Base-by-base conservation (phyloP, 2,888 invertebrate species). In the Erebia palarica region DNA sequence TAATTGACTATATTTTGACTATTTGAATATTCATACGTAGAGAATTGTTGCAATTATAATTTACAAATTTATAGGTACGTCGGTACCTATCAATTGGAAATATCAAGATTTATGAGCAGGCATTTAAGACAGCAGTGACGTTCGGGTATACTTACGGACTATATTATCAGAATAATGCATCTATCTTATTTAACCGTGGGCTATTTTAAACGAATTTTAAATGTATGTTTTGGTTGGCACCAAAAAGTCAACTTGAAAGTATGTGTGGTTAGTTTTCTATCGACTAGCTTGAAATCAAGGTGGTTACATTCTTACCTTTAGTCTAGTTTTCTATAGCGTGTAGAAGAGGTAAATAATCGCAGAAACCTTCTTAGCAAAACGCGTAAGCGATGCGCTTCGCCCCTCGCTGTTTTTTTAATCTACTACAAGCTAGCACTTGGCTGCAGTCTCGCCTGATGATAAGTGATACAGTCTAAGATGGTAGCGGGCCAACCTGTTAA, bases 21-120 rank as follows among this genome's bases (percentile, higher is more conserved):
- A 57, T 64, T 64, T 63, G 55, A 60, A 60, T 57, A 64, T 61
- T 60, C 60, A 68, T 68, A 60, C 55, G 44, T 57, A 57, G 44
- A 59, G 13, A 42, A 58, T 44, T 58, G 55, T 67, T 47, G 66
- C 66, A 57, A 58, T 49, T 47, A 27, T 67, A 58, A 67, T 58
- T 58, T 59, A 58, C 49, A 27, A 67, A 18, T 58, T 60, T 10
- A 60, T 60, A 44, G 16, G 18, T 55, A 55, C 18, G 10, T 13
- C 11, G 47, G 47, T 55, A 18, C 16, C 0, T 42, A 60, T 60
- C 42, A n/a, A 44, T 44, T 16, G 18, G 47, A 63, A 63, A 63
- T 63, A 63, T 63, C 63, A 47, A 14, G 49, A 63, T 63, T 63
- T 63, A 49, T 21, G 47, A 47, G 49, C 47, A 21, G 14, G 27